Base-by-base conservation (phyloP, 2,797 vertebrate genomes). In the Cetoscarus ocellatus region DNA sequence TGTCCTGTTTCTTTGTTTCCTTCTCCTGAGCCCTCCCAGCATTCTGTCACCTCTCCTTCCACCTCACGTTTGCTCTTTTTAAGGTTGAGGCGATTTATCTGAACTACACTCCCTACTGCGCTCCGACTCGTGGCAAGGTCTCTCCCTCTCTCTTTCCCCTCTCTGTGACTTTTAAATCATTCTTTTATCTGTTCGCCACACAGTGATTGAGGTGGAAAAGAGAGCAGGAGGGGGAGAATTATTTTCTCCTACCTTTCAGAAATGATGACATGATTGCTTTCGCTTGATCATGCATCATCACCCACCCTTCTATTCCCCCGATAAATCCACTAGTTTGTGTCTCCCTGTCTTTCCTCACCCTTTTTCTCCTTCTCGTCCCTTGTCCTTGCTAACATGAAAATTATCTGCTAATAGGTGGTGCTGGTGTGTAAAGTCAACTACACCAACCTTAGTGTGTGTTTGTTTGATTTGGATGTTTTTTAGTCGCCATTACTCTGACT, bases 201-300 rank as follows among this genome's bases (percentile, higher is more conserved):
- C 91, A 74, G 88, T 92, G 93, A 95, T 94, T 94, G 92, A 92
- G 91, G 87, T 90, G 79, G 88, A 87, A 84, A 88, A 84, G 85
- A 87, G 80, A 96, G 96, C 54, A 19, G 12, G 27, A 12, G 66
- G 62, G 81, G 73, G 79, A 52, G 95, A 96, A 97, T 97, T 98
- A 97, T 99, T 99, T 98, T 98, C 96, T 98, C 95, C 97, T 96
- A 96, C 97, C 97, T 98, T 98, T 98, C 97, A 97, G 96, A 98
- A 97, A 98, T 98, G 97, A 99, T 99, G 97, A 98, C 98, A 99
- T 99, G 98, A 99, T 99, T 99, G 98, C 98, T 98, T 98, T 98
- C 96, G 96, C 97, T 97, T 98, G 97, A 99, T 99, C 97, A 98
- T 98, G 98, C 98, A 98, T 97, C 97, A 97, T 97, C 96, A 95